Percentiles rank a stretch among this genome's conserved stretches.
phyloP scores from a whole-genome alignment of 2,888 invertebrate species.

The Mermis nigrescens region DNA sequence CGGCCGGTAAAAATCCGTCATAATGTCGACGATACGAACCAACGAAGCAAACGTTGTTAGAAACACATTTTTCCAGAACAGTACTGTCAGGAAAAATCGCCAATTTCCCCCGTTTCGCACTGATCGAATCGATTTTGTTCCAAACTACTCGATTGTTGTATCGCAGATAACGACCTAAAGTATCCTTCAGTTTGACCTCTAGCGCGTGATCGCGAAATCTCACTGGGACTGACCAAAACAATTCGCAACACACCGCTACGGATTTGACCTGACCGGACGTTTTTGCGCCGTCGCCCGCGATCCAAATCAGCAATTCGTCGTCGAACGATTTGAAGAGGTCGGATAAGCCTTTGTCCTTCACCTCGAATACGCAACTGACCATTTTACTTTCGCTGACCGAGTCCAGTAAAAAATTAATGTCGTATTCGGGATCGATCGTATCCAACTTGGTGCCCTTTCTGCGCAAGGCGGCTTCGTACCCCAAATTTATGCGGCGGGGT shows the following conservation, averaged over 20 bases:
- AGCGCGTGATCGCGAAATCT: background rate
- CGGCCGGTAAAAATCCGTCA: background rate
- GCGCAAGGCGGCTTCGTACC: too few relatives aligned
- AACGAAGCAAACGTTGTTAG: background rate
- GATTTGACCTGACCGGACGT: background rate
- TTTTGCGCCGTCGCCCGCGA: background rate
- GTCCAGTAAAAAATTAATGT: background rate
- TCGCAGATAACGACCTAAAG: background rate
- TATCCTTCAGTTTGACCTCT: background rate
- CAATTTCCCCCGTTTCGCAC: background rate
- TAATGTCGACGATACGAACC: background rate
- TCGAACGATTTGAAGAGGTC: background rate
- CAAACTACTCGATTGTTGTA: background rate
- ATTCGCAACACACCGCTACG: background rate
- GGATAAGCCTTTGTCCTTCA: background rate
- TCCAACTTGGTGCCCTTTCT: too few relatives aligned
- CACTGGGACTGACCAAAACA: background rate
- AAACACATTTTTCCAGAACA: background rate
- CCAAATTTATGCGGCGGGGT: too few relatives aligned
- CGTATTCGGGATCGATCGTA: background rate
- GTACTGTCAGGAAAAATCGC: background rate
- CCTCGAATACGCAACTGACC: background rate
- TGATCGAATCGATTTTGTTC: background rate
- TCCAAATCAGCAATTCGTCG: background rate
- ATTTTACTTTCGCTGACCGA: background rate